Conservation (phyloP, 2,888 invertebrate genomes). For the Xestia rhomboidea region DNA sequence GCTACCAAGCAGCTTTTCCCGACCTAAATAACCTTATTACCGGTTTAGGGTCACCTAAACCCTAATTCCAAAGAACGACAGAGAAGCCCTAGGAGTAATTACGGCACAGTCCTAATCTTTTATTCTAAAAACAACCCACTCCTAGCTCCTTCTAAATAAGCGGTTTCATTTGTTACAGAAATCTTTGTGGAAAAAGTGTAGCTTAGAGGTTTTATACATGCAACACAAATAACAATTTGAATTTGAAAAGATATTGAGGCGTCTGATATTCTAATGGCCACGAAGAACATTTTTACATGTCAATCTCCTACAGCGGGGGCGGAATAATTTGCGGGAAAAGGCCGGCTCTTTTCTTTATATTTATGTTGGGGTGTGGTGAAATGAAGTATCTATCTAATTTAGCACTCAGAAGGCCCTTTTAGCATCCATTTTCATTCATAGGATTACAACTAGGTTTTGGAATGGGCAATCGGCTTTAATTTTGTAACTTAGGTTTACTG, state of each 20-base stretch:
- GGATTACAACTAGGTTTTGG: not conserved
- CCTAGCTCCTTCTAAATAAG: not conserved
- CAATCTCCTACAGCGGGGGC: slow-evolving; percentile 49
- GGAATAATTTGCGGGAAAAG: slow-evolving; percentile 46
- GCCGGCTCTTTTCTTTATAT: slow-evolving; percentile 6
- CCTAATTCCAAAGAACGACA: not conserved
- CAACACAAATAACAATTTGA: slow-evolving; percentile 55
- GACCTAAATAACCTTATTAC: not conserved
- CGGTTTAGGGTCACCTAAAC: too few relatives aligned
- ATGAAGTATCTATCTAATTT: slow-evolving; percentile 17
- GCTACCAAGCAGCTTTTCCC: too few relatives aligned
- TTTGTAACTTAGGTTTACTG: not conserved
- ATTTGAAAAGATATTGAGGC: slow-evolving; percentile 62
- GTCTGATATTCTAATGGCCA: slow-evolving; percentile 60
- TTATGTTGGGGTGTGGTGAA: slow-evolving; percentile 13
- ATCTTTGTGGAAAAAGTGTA: not conserved
- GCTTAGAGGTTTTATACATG: slow-evolving; percentile 7
- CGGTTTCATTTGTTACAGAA: slow-evolving; percentile 2
- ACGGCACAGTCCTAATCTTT: not conserved
- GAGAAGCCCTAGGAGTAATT: not conserved
- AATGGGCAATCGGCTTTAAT: not conserved
- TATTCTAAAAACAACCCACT: not conserved
- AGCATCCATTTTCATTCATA: not conserved
- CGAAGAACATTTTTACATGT: slow-evolving; percentile 60
- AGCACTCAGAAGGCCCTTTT: not conserved